Conservation (phyloP, 2,113 vertebrate genomes). For the Thymallus thymallus region DNA sequence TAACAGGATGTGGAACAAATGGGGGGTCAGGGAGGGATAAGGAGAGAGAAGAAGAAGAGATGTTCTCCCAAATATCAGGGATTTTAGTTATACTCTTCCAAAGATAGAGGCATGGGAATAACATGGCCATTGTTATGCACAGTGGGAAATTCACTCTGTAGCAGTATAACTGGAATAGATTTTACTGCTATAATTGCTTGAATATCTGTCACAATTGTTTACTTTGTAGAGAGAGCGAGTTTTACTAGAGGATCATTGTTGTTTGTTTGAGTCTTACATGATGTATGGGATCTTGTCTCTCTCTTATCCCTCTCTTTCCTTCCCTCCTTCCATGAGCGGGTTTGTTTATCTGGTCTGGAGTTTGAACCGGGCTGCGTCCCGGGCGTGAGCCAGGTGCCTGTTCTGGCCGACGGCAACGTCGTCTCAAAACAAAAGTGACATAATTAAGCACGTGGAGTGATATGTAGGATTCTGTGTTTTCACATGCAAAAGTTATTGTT, state of each 20-base stretch:
- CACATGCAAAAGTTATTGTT: neutral
- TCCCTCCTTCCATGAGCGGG: neutral
- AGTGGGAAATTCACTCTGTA: neutral
- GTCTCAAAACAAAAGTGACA: no score
- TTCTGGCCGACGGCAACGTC: no score
- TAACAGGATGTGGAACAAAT: conserved; percentile 18
- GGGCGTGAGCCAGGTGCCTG: no score
- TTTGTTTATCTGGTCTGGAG: no score
- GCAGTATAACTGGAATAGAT: neutral
- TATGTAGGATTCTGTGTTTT: no score
- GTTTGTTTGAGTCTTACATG: neutral
- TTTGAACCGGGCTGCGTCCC: no score
- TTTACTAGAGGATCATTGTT: neutral
- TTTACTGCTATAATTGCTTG: neutral
- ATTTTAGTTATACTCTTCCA: conserved; percentile 5
- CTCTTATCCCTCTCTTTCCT: neutral
- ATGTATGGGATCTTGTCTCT: neutral
- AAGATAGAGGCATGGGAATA: neutral
- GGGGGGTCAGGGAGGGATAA: neutral
- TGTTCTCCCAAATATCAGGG: conserved; percentile 15
- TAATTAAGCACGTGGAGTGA: no score
- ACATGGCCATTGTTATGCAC: neutral
- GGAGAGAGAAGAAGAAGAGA: conserved; percentile 5
- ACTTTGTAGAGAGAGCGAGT: neutral
- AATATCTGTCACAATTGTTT: neutral